These are phyloP conservation scores for Sitophilus oryzae DNA, from an alignment of 1,140 invertebrate species.

Conservation along the genomic window DNA sequence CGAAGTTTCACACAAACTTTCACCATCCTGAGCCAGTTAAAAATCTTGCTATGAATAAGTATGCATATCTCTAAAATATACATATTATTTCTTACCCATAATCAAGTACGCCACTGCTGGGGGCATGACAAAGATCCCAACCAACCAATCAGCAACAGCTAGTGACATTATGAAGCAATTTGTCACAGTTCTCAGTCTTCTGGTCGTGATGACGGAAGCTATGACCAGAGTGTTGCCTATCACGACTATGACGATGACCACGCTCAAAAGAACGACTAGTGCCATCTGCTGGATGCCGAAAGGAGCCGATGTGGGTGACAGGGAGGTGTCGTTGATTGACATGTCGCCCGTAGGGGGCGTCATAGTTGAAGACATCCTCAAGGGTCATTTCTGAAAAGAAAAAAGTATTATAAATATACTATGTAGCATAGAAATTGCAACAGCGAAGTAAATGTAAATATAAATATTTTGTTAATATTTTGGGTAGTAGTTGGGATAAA, in stretches of 20 bases:
- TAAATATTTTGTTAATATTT: too few relatives aligned
- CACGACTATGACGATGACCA: constrained; percentile 58
- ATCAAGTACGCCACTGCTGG: constrained; percentile 73
- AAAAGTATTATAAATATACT: constrained; percentile 1
- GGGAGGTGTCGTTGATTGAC: constrained; percentile 6
- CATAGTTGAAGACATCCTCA: constrained; percentile 24
- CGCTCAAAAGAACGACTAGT: constrained; percentile 47
- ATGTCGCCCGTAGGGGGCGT: constrained; percentile 4
- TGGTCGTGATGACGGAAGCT: constrained; percentile 82
- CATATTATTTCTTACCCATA: constrained; percentile 49
- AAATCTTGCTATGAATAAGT: too few relatives aligned
- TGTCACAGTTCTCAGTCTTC: constrained; percentile 83
- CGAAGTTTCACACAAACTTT: too few relatives aligned
- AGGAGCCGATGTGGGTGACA: not conserved
- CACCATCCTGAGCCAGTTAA: too few relatives aligned
- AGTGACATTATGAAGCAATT: constrained; percentile 93
- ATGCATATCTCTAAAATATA: not conserved
- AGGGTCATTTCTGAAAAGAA: constrained; percentile 36
- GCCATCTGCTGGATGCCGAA: constrained; percentile 35
- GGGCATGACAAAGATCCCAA: constrained; percentile 92
- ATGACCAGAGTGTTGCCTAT: constrained; percentile 89
- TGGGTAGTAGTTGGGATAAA: too few relatives aligned
- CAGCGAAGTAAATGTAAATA: too few relatives aligned
- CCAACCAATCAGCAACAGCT: constrained; percentile 84
- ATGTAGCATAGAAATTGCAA: constrained; percentile 1